phyloP scores from a whole-genome alignment of 2,113 vertebrate species.

The Syrrhaptes paradoxus region DNA sequence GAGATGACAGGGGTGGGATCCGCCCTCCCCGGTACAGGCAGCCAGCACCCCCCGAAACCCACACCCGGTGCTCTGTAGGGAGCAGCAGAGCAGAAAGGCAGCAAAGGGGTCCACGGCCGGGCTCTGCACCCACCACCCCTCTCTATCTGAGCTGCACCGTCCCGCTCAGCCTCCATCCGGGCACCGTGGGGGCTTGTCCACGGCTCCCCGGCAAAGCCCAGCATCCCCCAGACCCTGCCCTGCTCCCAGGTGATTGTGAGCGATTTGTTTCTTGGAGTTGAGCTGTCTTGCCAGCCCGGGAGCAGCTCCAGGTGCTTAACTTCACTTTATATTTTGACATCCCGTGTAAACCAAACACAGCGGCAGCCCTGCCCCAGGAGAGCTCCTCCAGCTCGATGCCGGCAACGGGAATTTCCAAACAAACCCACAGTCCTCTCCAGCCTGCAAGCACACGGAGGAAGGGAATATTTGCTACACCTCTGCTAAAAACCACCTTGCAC shows the following conservation, averaged over 20 bases:
- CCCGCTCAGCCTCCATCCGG: not conserved
- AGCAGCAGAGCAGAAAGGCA: not conserved
- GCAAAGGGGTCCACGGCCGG: not conserved
- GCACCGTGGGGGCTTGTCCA: not conserved
- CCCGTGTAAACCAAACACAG: fast-evolving
- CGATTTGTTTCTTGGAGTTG: not conserved
- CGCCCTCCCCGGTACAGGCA: not conserved
- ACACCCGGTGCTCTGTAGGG: not conserved
- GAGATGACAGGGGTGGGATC: not conserved
- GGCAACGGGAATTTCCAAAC: not conserved
- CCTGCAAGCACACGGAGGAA: not conserved
- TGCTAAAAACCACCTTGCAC: not conserved
- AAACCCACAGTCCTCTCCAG: not conserved
- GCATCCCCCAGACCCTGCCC: not conserved
- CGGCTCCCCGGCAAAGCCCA: not conserved
- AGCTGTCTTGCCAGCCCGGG: not conserved
- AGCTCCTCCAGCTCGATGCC: not conserved
- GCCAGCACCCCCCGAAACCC: not conserved
- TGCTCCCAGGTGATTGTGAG: not conserved
- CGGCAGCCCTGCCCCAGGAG: not conserved
- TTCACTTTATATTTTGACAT: not conserved
- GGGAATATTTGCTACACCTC: not conserved
- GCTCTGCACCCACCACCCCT: not conserved
- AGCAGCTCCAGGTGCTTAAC: not conserved
- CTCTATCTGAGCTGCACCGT: fast-evolving